These are phyloP conservation scores for Cabera pusaria DNA, from an alignment of 2,888 invertebrate species.

Conservation along the genomic window DNA sequence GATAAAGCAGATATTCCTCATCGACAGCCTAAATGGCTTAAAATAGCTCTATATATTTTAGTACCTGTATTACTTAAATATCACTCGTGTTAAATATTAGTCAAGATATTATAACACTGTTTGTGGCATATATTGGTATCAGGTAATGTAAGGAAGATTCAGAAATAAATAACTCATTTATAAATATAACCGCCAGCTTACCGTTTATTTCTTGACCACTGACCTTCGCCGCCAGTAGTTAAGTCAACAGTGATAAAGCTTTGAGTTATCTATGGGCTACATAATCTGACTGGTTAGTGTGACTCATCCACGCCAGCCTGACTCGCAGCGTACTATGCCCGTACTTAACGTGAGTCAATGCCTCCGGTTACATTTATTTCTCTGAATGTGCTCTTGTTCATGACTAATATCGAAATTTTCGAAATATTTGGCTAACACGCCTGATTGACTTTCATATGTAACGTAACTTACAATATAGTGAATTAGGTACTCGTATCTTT, in stretches of 20 bases:
- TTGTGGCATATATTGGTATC: too few species aligned
- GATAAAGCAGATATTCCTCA: too few species aligned
- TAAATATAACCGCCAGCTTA: too few species aligned
- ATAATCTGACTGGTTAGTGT: constrained; percentile 28
- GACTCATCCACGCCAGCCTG: constrained; percentile 42
- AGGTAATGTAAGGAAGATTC: too few species aligned
- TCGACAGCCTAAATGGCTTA: too few species aligned
- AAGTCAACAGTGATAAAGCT: constrained; percentile 24
- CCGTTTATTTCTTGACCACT: constrained; percentile 22
- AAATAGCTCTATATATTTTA: too few species aligned
- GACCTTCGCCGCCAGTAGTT: constrained; percentile 19
- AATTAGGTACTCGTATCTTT: too few species aligned
- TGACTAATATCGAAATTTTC: constrained; percentile 36
- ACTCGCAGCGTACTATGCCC: constrained; percentile 55
- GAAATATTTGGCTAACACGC: constrained; percentile 11
- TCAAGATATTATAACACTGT: too few species aligned
- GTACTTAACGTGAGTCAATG: constrained; percentile 66
- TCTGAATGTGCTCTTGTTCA: constrained; percentile 27
- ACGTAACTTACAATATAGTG: not conserved
- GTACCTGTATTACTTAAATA: too few species aligned
- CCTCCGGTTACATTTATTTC: constrained; percentile 40
- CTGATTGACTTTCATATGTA: constrained; percentile 1
- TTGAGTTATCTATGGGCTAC: constrained; percentile 22
- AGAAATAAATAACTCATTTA: too few species aligned
- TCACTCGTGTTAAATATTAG: too few species aligned